Base-by-base conservation (phyloP, 2,888 invertebrate genomes). In the Eristalis tenax region DNA sequence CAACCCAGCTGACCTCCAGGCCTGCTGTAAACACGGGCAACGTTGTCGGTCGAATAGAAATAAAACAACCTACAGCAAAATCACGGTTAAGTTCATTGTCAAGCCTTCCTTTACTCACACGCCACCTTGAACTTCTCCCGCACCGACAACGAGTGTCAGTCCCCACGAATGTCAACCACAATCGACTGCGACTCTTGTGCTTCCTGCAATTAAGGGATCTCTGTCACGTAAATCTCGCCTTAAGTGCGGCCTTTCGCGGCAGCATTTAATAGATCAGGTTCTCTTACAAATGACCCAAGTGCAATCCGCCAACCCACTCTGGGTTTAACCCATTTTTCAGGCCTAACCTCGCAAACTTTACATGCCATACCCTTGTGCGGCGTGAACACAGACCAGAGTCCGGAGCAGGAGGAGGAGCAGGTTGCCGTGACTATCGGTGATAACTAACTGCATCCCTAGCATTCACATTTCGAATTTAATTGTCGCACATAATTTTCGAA, bases 381-480 rank as follows among this genome's bases (percentile, higher is more conserved):
- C 13, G n/a, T 0, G 38, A 2, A 13, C 40, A 15, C 18, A 4
- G 43, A 15, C 4, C n/a, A 40, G n/a, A n/a, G 11, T 1, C 1
- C 32, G 6, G 8, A 1, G 43, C 4, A 2, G n/a, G 43, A 2
- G 43, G 15, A n/a, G n/a, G n/a, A n/a, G n/a, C n/a, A n/a, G n/a
- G n/a, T n/a, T n/a, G n/a, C n/a, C n/a, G n/a, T 32, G 32, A 32
- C 32, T 4, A 13, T 22, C 32, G 11, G 4, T 32, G 32, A 38
- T 38, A 38, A 38, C 2, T 38, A 38, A 13, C 50, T 50, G 56
- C 13, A 63, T 50, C 50, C 50, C 50, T 18, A 18, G 50, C 50
- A n/a, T 50, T 50, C 18, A 8, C 15, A 65, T 66, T 59, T 35
- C 61, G n/a, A 66, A 61, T 80, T 66, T 66, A 80, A 73, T 80